Evolutionary conservation across 35 echinoderm and acorn worm species (phyloP).

Genomic region (Lytechinus pictus): DNA sequence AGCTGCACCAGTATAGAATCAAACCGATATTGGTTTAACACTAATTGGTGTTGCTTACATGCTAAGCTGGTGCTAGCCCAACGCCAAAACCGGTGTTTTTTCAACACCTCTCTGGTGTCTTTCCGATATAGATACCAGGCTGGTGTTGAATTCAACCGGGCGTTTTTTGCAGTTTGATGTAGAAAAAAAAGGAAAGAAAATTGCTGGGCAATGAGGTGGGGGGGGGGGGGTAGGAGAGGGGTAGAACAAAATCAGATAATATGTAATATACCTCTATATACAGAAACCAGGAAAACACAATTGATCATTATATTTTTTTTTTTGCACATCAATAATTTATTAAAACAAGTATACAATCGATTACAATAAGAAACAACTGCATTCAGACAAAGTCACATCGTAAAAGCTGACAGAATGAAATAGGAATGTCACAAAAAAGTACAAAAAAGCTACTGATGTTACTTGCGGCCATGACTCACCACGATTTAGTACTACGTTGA

Average conservation of each 20-base stretch:
- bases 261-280: too few relatives aligned
- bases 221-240: too few relatives aligned
- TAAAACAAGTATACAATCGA: background rate
- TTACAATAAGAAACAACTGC: slow-evolving; percentile 39
- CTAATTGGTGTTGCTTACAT: background rate
- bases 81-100: too few relatives aligned
- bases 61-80: too few relatives aligned
- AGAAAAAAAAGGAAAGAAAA: too few relatives aligned
- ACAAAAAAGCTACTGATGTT: slow-evolving; percentile 4
- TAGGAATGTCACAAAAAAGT: slow-evolving; percentile 48
- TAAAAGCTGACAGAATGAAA: slow-evolving; percentile 6
- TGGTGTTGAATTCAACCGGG: background rate
- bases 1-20: background rate
- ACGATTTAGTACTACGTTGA: background rate
- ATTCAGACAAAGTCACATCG: background rate
- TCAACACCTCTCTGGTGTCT: too few relatives aligned
- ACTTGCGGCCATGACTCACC: background rate
- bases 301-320: background rate
- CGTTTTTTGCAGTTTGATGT: too few relatives aligned
- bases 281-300: too few relatives aligned
- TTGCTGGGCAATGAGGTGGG: too few relatives aligned
- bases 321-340: slow-evolving; percentile 50
- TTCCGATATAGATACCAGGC: too few relatives aligned
- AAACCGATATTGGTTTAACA: background rate
- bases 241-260: too few relatives aligned